phyloP scores from a whole-genome alignment of 2,113 vertebrate species.

The Actinemys pallida region DNA sequence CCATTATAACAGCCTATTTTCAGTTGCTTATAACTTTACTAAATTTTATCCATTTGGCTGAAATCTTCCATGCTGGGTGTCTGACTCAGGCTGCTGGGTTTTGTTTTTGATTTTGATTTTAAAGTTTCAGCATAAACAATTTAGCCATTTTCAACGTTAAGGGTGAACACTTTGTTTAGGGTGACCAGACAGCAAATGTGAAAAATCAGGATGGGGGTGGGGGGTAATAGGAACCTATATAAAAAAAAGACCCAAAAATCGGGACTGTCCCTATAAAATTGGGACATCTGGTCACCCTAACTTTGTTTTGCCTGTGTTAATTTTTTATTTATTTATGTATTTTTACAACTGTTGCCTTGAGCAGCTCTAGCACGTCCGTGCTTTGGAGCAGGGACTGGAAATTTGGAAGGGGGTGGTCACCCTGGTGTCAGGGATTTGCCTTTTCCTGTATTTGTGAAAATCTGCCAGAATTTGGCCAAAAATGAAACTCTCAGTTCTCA shows the following conservation, averaged over 20 bases:
- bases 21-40: background rate
- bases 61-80: background rate
- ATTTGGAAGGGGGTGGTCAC: background rate
- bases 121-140: background rate
- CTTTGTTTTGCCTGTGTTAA: no score
- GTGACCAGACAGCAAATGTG: no score
- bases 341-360: background rate
- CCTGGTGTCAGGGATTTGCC: accelerated
- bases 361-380: accelerated
- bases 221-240: no score
- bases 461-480: background rate
- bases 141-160: background rate
- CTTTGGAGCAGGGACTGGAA: background rate
- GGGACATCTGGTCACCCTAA: no score
- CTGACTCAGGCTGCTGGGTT: background rate
- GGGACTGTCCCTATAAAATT: no score
- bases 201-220: no score
- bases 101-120: background rate
- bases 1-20: background rate
- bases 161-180: background rate
- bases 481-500: background rate
- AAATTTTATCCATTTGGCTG: background rate
- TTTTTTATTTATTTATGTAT: no score
- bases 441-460: background rate
- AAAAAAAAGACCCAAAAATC: no score